Evolutionary conservation across 2,797 vertebrate species (phyloP).

Genomic region (Esox lucius): DNA sequence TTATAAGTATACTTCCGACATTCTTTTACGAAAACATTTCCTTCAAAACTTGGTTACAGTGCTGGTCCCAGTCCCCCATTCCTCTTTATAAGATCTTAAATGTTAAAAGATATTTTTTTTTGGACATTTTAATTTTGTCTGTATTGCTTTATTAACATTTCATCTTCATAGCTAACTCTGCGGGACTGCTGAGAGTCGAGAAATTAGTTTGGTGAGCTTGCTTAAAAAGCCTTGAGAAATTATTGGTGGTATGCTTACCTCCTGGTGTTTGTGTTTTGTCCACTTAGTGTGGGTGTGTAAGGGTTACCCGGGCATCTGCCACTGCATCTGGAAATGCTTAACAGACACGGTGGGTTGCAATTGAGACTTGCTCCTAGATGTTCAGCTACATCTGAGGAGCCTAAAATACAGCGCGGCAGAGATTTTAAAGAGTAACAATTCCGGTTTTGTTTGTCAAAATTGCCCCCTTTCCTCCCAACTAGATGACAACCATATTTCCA

Average conservation of each 20-base stretch:
- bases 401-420: not conserved
- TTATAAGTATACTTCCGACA: too few species aligned
- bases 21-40: too few species aligned
- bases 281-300: not conserved
- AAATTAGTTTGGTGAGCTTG: too few species aligned
- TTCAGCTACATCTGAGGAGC: not conserved
- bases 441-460: conserved; percentile 2
- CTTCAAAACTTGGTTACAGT: too few species aligned
- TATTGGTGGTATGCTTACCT: not conserved
- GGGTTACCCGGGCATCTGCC: not conserved
- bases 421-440: not conserved
- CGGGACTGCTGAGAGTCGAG: too few species aligned
- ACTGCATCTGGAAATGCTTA: not conserved
- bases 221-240: too few species aligned
- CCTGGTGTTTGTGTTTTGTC: not conserved
- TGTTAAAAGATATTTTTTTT: too few species aligned
- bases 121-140: too few species aligned
- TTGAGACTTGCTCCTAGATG: not conserved
- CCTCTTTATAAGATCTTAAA: too few species aligned
- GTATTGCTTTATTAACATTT: too few species aligned
- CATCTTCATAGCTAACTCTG: too few species aligned
- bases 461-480: not conserved
- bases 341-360: not conserved
- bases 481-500: conserved; percentile 6
- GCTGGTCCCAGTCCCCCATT: too few species aligned